Evolutionary conservation across 2,888 invertebrate genomes (phyloP).

Genomic region (Trisateles emortualis): DNA sequence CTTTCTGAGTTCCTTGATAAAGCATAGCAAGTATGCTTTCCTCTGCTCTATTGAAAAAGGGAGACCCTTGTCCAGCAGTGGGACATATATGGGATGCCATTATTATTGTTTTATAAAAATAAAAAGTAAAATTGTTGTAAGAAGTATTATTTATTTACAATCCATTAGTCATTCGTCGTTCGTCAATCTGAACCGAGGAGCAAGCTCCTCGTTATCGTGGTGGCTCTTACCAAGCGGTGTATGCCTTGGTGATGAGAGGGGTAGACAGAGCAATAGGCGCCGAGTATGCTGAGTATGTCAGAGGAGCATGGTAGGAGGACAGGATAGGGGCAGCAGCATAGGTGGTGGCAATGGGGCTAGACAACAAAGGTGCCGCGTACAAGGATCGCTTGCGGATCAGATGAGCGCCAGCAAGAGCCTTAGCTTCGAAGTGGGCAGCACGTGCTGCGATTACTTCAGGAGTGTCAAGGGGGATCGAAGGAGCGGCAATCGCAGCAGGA

Average conservation of each 20-base stretch:
- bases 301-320: slow-evolving; percentile 60
- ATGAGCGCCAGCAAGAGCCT: slow-evolving; percentile 68
- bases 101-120: not conserved
- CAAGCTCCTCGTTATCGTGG: slow-evolving; percentile 59
- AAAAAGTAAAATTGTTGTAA: not conserved
- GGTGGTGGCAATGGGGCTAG: slow-evolving; percentile 61
- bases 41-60: too few relatives aligned
- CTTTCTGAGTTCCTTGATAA: too few relatives aligned
- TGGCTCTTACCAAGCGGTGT: slow-evolving; percentile 73
- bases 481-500: slow-evolving; percentile 37
- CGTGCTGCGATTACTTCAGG: slow-evolving; percentile 77
- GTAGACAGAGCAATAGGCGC: slow-evolving; percentile 59
- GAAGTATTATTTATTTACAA: slow-evolving; percentile 53
- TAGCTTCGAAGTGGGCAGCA: slow-evolving; percentile 74
- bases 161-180: slow-evolving; percentile 58
- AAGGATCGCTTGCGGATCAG: slow-evolving; percentile 74
- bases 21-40: too few relatives aligned
- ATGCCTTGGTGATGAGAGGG: slow-evolving; percentile 67
- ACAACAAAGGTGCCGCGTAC: slow-evolving; percentile 46
- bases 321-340: slow-evolving; percentile 60
- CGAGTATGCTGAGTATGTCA: slow-evolving; percentile 64
- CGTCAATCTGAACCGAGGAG: slow-evolving; percentile 67
- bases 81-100: too few relatives aligned
- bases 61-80: too few relatives aligned
- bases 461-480: slow-evolving; percentile 71